Base-by-base conservation (phyloP, 2,113 vertebrate species). In the Trachemys scripta region DNA sequence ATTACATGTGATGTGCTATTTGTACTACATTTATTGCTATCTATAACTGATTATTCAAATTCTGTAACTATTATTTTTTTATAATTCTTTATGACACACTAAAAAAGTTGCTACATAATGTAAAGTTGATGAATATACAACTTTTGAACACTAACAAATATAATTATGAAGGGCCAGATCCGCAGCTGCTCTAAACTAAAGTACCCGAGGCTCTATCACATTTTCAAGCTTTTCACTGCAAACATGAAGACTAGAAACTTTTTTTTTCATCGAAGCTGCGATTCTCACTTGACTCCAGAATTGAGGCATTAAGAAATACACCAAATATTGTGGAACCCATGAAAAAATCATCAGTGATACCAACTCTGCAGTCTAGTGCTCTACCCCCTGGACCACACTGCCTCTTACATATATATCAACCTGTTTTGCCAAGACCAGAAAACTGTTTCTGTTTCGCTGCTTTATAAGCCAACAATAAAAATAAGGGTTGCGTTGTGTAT, bases 1-100 rank as follows among this genome's bases (percentile, higher is more conserved):
- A 97, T 97, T 97, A 97, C 85, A 97, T 42, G 96, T 88, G 95
- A 95, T 87, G 85, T 93, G 89, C 95, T 97, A 96, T 96, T 93
- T 93, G 85, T 93, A 94, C 91, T 94, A 93, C 85, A 94, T 93
- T 96, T 94, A 95, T 98, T 93, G 96, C 97, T 96, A 96, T 97
- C 97, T 92, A 96, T 95, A 93, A 95, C 95, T 93, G 96, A 91
- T 94, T 84, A 95, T 97, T 95, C 91, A 96, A 97, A n/a, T 95
- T 92, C 93, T 95, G 92, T 89, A 56, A 69, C 95, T 91, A 97
- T 94, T 93, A 84, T 93, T 96, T 87, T 94, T 93, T 94, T 95
- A 96, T 97, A 97, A 95, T 88, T 95, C 90, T 89, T 96, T 89
- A 94, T 95, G 93, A 96, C 76, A 84, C 47, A 1, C 65, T 93